phyloP scores from a whole-genome alignment of 2,113 vertebrate species.

The Plecturocebus donacophilus region DNA sequence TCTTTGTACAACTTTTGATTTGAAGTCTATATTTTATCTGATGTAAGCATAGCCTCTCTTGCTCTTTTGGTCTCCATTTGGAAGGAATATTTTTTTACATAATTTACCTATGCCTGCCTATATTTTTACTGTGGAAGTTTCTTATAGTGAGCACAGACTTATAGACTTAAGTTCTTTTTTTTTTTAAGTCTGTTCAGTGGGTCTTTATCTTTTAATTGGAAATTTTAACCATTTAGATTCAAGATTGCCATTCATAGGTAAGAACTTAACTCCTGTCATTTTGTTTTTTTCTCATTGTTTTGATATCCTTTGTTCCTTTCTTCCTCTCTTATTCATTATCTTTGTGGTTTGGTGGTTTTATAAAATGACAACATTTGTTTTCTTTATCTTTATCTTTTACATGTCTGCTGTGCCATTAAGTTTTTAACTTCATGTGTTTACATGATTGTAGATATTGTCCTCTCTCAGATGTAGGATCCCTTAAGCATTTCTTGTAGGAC shows the following conservation, averaged over 20 bases:
- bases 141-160: background rate
- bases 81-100: background rate
- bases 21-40: background rate
- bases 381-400: background rate
- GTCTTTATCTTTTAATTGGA: background rate
- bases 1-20: background rate
- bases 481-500: background rate
- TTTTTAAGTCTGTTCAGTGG: accelerated
- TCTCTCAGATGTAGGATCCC: background rate
- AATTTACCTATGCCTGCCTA: background rate
- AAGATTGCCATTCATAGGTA: background rate
- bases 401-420: background rate
- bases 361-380: background rate
- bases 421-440: background rate
- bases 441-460: background rate
- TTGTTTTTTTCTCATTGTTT: background rate
- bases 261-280: background rate
- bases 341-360: background rate
- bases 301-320: background rate
- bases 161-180: background rate
- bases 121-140: background rate
- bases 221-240: background rate
- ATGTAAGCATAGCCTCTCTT: background rate
- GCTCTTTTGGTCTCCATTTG: background rate
- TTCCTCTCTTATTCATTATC: background rate